Base-by-base conservation (phyloP, 2,888 invertebrate species). In the Pristionchus exspectatus region DNA sequence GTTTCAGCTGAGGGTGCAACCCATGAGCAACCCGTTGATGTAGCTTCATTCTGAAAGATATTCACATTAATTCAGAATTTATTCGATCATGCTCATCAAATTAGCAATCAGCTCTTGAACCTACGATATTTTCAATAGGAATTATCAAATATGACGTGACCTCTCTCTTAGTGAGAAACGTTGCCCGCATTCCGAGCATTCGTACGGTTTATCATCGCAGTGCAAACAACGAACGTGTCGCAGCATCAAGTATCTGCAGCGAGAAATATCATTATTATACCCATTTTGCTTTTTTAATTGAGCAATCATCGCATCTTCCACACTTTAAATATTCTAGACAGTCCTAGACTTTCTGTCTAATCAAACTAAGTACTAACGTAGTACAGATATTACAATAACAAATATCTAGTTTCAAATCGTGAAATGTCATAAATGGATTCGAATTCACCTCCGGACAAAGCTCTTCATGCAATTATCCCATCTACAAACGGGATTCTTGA, bases 221-320 rank as follows among this genome's bases (percentile, higher is more conserved):
- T 85, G 84, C 56, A 85, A 10, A 12, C 59, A 56, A 4, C 84
- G 84, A 2, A 85, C 59, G 59, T 85, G 84, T 21, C 84, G 84
- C 21, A 85, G 59, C 27, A 85, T 24, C 21, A 59, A 33, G 24
- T 59, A 56, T 85, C 84, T 85, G 84, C 7, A 56, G 16, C 1
- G 24, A 38, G 4, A 38, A 74, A 10, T 24, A 4, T 21, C 14
- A 69, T n/a, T 50, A 50, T 50, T 0, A 50, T 7, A 12, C 30
- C n/a, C n/a, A 27, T 30, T 14, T 27, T 69, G 27, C 2, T n/a
- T 27, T 27, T 12, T 69, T 24, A 12, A 12, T 27, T 27, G 24
- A 24, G 10, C 69, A 27, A 24, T 69, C 27, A 2, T 69, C 12
- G 27, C 27, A 27, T 12, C 3, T 69, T 18, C n/a, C 4, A 69